Base-by-base conservation (phyloP, 2,888 invertebrate genomes). In the Gastracanthus pulcherrimus region DNA sequence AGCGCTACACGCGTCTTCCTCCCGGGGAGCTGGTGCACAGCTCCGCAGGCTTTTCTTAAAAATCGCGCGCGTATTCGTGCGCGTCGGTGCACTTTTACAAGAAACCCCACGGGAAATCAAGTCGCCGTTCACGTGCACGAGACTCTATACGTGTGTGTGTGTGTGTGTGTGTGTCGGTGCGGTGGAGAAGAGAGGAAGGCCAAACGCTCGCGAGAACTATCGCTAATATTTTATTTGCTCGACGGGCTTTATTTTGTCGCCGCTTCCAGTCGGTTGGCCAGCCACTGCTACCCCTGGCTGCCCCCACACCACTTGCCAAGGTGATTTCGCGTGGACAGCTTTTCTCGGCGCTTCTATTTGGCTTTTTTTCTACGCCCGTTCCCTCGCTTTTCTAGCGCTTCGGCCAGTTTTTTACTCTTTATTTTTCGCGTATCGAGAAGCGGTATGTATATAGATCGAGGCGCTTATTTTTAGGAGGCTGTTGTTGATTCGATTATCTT, bases 61-160 rank as follows among this genome's bases (percentile, higher is more conserved):
- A 72, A 51, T 7, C 23, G 45, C 3, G 55, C 55, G 16, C 11
- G 55, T 34, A 29, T 16, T 29, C 34, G 29, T 83, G 78, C 71
- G 81, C 45, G 81, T 78, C 38, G 45, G 81, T 84, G 83, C 80
- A 81, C 83, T 82, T 80, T 77, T 80, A 82, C 85, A 78, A 82
- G 85, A 85, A 87, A 86, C 86, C 90, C 89, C 89, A 71, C 84
- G 90, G 91, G 91, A 91, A 91, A 91, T 91, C 90, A 90, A 86
- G 86, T 87, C 84, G 76, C 72, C 78, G 81, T 76, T 38, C 19
- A 83, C 69, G 81, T 80, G 75, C 69, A n/a, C n/a, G 79, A 55
- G 45, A 66, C 51, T 2, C 51, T 9, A 23, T 51, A 16, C n/a
- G 34, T 9, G 5, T 19, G 34, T 9, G 5, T 5, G 6, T 3